Conservation (phyloP, 2,113 vertebrate species). For the Nothocercus julius region DNA sequence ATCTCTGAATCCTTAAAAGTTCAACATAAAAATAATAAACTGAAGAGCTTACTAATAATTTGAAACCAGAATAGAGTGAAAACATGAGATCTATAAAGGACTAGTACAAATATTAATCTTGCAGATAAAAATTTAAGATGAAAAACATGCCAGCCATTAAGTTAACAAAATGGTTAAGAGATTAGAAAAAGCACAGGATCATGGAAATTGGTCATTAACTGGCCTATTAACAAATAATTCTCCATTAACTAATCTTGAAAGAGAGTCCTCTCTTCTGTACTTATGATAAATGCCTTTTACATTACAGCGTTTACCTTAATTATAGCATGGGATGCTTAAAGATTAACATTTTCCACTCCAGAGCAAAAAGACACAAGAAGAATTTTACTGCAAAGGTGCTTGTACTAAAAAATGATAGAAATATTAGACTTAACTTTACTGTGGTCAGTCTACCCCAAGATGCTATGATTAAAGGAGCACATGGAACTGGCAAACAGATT, state of each 20-base stretch:
- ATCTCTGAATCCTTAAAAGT: neutral
- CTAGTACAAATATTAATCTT: neutral
- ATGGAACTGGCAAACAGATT: neutral
- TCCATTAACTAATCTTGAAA: neutral
- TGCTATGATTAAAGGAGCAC: neutral
- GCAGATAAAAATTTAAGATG: neutral
- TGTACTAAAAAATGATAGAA: neutral
- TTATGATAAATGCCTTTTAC: neutral
- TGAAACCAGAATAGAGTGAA: neutral
- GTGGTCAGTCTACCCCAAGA: neutral
- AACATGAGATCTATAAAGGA: neutral
- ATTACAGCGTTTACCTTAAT: neutral
- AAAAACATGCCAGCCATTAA: neutral
- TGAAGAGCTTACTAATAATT: neutral
- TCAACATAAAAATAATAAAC: neutral
- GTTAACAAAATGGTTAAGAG: neutral
- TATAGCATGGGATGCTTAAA: neutral
- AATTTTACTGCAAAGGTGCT: neutral
- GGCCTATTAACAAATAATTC: too few relatives aligned
- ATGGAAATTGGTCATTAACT: neutral
- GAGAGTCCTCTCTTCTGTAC: neutral
- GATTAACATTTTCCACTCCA: neutral
- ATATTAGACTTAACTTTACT: neutral
- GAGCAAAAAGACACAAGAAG: neutral
- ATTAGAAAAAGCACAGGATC: neutral